Percentiles rank a stretch among this genome's conserved stretches.
phyloP scores from a whole-genome alignment of 2,888 invertebrate genomes.

The Stictocephala bisonia region DNA sequence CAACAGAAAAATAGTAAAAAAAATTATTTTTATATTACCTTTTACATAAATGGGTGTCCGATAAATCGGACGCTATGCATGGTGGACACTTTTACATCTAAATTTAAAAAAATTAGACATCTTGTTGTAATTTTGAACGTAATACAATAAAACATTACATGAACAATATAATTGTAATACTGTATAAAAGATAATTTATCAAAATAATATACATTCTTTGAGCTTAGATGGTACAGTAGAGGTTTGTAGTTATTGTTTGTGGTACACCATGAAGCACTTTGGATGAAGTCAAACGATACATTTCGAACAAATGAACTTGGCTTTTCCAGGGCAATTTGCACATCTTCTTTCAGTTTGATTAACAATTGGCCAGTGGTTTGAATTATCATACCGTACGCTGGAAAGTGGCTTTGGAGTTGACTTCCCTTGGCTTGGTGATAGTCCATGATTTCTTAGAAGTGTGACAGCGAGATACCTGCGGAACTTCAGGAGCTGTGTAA shows the following conservation, averaged over 20 bases:
- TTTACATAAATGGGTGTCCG: too few relatives aligned
- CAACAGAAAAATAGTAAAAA: too few relatives aligned
- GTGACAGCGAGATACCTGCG: not conserved
- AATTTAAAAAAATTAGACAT: too few relatives aligned
- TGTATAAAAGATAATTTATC: too few relatives aligned
- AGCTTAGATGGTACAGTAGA: too few relatives aligned
- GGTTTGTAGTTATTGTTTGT: not conserved
- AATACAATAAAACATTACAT: not conserved
- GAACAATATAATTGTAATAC: not conserved
- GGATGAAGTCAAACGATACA: not conserved
- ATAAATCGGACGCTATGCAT: too few relatives aligned
- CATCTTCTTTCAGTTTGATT: not conserved
- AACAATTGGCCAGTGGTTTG: not conserved
- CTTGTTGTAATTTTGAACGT: not conserved
- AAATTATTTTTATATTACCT: too few relatives aligned
- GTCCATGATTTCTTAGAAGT: not conserved
- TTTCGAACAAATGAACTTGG: not conserved
- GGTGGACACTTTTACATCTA: too few relatives aligned
- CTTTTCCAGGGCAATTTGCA: not conserved
- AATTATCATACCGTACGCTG: too few relatives aligned
- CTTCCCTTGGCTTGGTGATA: not conserved
- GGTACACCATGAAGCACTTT: not conserved
- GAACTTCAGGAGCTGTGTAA: constrained; percentile 1
- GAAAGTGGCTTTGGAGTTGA: too few relatives aligned
- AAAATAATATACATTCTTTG: too few relatives aligned